phyloP scores from a whole-genome alignment of 2,888 invertebrate genomes.

The Phragmatobia fuliginosa region DNA sequence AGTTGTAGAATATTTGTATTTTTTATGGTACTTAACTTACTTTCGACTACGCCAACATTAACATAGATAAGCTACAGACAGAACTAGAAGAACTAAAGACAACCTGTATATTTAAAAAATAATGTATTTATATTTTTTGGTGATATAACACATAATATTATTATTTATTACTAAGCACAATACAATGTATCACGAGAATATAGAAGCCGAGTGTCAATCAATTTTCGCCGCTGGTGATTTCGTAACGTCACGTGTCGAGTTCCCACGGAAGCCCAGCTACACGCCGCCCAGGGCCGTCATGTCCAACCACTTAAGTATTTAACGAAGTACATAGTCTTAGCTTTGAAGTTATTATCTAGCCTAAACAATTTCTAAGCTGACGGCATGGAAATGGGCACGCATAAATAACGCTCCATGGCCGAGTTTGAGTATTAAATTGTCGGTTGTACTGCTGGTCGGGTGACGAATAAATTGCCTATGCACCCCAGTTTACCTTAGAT shows the following conservation, averaged over 20 bases:
- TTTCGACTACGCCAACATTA: too few species aligned
- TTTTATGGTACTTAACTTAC: too few species aligned
- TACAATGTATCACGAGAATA: slow-evolving; percentile 54
- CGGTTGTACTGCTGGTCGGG: slow-evolving; percentile 62
- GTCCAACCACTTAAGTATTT: slow-evolving; percentile 85
- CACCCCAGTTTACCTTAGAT: slow-evolving; percentile 57
- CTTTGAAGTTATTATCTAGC: slow-evolving; percentile 85
- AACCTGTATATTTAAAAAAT: too few species aligned
- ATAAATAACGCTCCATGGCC: slow-evolving; percentile 77
- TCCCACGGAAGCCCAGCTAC: slow-evolving; percentile 84
- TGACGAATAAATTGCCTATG: slow-evolving; percentile 66
- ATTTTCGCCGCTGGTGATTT: slow-evolving; percentile 82
- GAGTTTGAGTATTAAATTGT: slow-evolving; percentile 74
- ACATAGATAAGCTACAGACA: too few species aligned
- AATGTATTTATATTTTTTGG: too few species aligned
- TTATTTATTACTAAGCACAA: too few species aligned
- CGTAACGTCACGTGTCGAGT: slow-evolving; percentile 82
- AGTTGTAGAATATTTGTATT: too few species aligned
- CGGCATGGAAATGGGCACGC: slow-evolving; percentile 82
- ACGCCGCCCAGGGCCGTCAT: slow-evolving; percentile 83
- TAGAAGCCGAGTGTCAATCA: slow-evolving; percentile 75
- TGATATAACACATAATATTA: too few species aligned
- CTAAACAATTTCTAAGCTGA: slow-evolving; percentile 80
- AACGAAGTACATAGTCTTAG: slow-evolving; percentile 82
- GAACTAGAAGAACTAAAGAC: too few species aligned